These are phyloP conservation scores for Indri indri DNA, from an alignment of 2,113 vertebrate species.

Conservation along the genomic window DNA sequence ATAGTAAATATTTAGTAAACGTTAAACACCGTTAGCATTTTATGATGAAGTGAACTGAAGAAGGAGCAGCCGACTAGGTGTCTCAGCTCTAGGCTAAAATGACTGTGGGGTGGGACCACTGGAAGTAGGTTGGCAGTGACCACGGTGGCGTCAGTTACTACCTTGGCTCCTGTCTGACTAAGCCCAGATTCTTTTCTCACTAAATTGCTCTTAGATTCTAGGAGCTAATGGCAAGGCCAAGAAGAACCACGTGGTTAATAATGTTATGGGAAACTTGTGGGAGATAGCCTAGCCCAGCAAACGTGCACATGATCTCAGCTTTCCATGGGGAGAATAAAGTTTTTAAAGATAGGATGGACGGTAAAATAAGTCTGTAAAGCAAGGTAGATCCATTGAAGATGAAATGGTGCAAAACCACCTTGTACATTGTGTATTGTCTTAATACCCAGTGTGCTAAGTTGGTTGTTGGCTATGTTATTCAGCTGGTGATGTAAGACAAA, in stretches of 20 bases:
- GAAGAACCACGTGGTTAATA: background rate
- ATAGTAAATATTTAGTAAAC: background rate
- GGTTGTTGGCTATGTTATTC: background rate
- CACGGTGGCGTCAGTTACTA: background rate
- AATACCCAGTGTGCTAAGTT: background rate
- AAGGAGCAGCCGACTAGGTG: background rate
- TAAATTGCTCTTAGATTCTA: conserved; percentile 2
- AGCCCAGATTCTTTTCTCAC: background rate
- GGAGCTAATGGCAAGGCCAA: background rate
- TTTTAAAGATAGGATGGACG: background rate
- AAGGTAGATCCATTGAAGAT: background rate
- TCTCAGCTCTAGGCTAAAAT: background rate
- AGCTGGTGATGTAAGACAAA: background rate
- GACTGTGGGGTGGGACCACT: background rate
- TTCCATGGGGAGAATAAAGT: background rate
- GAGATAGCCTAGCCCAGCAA: background rate
- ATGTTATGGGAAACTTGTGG: background rate
- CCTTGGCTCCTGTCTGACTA: background rate
- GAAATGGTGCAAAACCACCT: background rate
- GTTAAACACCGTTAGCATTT: background rate
- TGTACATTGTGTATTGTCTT: background rate
- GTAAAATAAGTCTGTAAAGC: background rate
- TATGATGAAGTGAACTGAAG: background rate
- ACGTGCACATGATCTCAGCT: background rate
- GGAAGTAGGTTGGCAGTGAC: background rate